Evolutionary conservation across 2,797 vertebrate species (phyloP).

Genomic region (Pangasius larnaudii): DNA sequence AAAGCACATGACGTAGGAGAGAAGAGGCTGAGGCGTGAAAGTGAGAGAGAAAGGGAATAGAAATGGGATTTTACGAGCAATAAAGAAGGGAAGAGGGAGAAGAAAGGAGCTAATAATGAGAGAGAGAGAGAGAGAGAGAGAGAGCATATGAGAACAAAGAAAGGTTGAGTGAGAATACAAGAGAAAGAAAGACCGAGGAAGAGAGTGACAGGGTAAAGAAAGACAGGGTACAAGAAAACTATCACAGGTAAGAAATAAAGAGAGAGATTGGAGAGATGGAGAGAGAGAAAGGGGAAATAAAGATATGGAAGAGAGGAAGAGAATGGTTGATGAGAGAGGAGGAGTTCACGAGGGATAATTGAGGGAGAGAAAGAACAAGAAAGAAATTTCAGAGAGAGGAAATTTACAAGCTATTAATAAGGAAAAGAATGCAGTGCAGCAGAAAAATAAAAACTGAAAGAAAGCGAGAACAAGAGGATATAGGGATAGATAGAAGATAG

Average conservation of each 20-base stretch:
- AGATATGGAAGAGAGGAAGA: background rate
- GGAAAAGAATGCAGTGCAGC: background rate
- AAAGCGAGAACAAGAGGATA: background rate
- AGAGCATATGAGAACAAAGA: background rate
- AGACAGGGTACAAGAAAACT: background rate
- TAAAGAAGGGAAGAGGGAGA: background rate
- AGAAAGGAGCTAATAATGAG: slow-evolving; percentile 10
- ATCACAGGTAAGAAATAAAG: background rate
- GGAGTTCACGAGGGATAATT: background rate
- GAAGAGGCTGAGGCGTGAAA: background rate
- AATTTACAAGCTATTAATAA: background rate
- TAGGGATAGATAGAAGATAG: background rate
- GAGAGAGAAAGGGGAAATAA: background rate
- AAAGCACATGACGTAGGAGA: slow-evolving; percentile 9
- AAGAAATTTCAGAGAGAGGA: slow-evolving; percentile 26
- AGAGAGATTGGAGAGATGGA: background rate
- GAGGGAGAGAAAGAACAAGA: background rate
- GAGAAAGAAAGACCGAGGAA: background rate
- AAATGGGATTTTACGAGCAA: slow-evolving; percentile 26
- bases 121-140: background rate
- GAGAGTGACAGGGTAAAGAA: background rate
- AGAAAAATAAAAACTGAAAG: background rate
- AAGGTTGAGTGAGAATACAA: background rate
- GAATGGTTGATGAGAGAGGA: background rate
- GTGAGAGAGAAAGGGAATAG: slow-evolving; percentile 13